Evolutionary conservation across 1,140 invertebrate genomes (phyloP), one percentile per base, ranked within the genome.

Genomic region (Pinna nobilis): DNA sequence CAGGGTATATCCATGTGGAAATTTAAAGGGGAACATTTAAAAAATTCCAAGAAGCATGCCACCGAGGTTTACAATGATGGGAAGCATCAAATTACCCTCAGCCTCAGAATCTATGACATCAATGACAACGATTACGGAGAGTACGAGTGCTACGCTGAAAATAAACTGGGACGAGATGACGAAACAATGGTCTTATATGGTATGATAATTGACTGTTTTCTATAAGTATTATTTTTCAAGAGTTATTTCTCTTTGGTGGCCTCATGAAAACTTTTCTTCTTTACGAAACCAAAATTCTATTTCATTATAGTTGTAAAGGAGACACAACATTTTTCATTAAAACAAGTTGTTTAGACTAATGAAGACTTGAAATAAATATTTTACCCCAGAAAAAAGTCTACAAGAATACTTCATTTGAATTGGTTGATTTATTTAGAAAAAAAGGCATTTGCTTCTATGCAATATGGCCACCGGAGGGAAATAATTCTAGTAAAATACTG

Each of bases 141-240:
- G 32, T 82, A 82, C 47, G 57, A 59, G 0, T 82, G 81, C 35
- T 70, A 69, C 49, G 79, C 81, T 20, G 51, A 67, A 7, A 82
- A 82, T 55, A 64, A 50, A 7, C 67, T 81, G 32, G 81, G 81
- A 61, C 93, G 92, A 84, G 95, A 95, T 44, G 94, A 96, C 86
- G 94, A 94, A 64, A 94, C 93, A 13, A 91, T 97, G 76, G 90
- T 95, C 80, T 90, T 97, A 51, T 97, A 97, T 89, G 94, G 95
- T 97, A 89, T 93, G 39, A n/a, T n/a, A n/a, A n/a, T n/a, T n/a
- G n/a, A n/a, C n/a, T n/a, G n/a, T n/a, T n/a, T n/a, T n/a, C n/a
- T n/a, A n/a, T n/a, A n/a, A n/a, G n/a, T n/a, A n/a, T n/a, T n/a
- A n/a, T n/a, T n/a, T n/a, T n/a, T n/a, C n/a, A n/a, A n/a, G n/a